Evolutionary conservation across 2,888 invertebrate species (phyloP).

Genomic region (Hirtodrosophila histrioides): DNA sequence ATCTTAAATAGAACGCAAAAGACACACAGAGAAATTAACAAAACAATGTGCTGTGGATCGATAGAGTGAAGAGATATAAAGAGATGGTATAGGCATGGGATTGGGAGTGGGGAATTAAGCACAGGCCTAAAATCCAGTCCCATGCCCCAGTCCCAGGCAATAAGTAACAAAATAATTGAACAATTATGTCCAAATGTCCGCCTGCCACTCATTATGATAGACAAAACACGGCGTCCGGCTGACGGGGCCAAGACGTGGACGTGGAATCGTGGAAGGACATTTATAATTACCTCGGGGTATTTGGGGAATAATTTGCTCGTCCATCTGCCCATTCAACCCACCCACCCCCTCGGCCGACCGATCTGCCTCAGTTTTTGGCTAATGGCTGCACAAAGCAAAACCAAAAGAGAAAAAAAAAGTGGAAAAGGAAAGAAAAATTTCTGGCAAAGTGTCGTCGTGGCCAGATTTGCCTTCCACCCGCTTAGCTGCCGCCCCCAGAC

Average conservation of each 20-base stretch:
- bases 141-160: constrained; percentile 34
- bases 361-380: constrained; percentile 29
- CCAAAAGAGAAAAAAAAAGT: constrained; percentile 16
- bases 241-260: constrained; percentile 58
- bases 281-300: constrained; percentile 83
- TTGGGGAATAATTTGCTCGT: constrained; percentile 76
- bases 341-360: constrained; percentile 6
- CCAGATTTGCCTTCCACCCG: constrained; percentile 53
- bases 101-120: constrained; percentile 8
- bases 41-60: constrained; percentile 3
- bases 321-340: constrained; percentile 38
- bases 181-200: constrained; percentile 83
- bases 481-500: constrained; percentile 42
- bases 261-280: constrained; percentile 81
- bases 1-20: constrained; percentile 32
- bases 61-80: constrained; percentile 7
- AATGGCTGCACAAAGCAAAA: constrained; percentile 52
- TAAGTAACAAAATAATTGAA: constrained; percentile 82
- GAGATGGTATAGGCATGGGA: background rate
- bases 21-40: constrained; percentile 25
- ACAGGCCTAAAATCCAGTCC: too few relatives aligned
- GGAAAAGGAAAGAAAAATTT: constrained; percentile 26
- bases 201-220: constrained; percentile 82
- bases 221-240: constrained; percentile 65
- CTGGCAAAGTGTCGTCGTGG: constrained; percentile 53